Conservation (phyloP, 2,888 invertebrate species). For the Mimas tiliae region DNA sequence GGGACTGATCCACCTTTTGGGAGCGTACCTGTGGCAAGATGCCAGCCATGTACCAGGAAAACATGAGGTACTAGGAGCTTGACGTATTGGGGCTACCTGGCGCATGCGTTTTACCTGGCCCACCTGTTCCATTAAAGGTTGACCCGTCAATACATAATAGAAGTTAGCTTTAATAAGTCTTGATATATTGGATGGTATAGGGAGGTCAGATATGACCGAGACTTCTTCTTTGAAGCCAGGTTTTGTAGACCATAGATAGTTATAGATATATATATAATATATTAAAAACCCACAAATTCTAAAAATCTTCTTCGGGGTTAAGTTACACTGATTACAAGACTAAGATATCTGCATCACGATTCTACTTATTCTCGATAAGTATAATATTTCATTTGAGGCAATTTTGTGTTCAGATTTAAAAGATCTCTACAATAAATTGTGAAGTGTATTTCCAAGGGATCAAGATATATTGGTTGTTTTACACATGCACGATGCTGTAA, state of each 20-base stretch:
- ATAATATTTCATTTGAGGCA: neutral
- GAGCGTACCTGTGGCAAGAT: slow-evolving; percentile 84
- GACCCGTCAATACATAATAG: neutral
- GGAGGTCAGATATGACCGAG: neutral
- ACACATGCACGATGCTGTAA: slow-evolving; percentile 12
- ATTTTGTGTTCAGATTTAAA: neutral
- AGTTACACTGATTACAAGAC: neutral
- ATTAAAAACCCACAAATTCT: no score
- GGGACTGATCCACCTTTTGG: slow-evolving; percentile 68
- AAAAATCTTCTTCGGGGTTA: neutral
- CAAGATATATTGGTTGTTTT: neutral
- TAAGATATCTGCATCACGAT: neutral
- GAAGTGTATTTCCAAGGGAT: neutral
- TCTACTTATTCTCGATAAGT: no score
- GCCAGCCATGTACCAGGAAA: slow-evolving; percentile 81
- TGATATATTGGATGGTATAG: neutral
- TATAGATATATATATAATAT: no score
- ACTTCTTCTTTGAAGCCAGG: neutral
- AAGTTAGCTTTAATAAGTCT: neutral
- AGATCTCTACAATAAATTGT: neutral
- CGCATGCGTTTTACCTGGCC: slow-evolving; percentile 80
- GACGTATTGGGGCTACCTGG: slow-evolving; percentile 63
- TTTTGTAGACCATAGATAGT: neutral
- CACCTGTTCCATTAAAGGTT: slow-evolving; percentile 11
- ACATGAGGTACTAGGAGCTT: slow-evolving; percentile 59